A percentile compares a stretch with the other conserved stretches of the same genome.
phyloP scores from a whole-genome alignment of 2,113 vertebrate species.

The Pelodiscus sinensis region DNA sequence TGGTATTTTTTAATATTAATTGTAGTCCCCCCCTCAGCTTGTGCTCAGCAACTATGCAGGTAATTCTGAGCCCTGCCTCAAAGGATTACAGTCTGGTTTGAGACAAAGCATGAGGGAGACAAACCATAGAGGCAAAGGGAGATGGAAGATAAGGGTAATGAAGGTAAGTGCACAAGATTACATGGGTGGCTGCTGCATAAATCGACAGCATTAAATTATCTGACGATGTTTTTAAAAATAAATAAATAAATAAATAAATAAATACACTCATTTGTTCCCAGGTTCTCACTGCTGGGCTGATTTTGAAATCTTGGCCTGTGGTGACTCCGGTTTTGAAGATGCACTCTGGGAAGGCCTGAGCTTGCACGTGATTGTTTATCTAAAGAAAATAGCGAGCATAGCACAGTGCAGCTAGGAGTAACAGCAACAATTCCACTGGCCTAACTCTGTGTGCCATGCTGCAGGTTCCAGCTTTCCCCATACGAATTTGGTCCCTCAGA shows the following conservation, averaged over 20 bases:
- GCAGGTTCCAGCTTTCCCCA: background rate
- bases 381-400: rapidly evolving
- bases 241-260: background rate
- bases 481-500: background rate
- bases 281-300: background rate
- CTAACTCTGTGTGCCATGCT: background rate
- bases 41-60: background rate
- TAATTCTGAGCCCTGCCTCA: rapidly evolving
- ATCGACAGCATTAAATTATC: background rate
- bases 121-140: rapidly evolving
- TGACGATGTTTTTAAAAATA: background rate
- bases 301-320: background rate
- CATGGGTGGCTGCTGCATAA: background rate
- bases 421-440: background rate
- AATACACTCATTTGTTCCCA: rapidly evolving
- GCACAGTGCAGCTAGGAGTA: background rate
- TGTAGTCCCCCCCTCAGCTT: background rate
- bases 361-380: background rate
- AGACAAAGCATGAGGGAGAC: background rate
- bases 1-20: background rate
- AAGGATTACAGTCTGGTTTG: background rate
- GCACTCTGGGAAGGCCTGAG: background rate
- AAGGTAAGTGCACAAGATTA: background rate
- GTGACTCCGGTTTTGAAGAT: background rate
- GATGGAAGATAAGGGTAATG: background rate